These are phyloP conservation scores for Edolisoma coerulescens DNA, from an alignment of 2,113 vertebrate species.

Conservation along the genomic window DNA sequence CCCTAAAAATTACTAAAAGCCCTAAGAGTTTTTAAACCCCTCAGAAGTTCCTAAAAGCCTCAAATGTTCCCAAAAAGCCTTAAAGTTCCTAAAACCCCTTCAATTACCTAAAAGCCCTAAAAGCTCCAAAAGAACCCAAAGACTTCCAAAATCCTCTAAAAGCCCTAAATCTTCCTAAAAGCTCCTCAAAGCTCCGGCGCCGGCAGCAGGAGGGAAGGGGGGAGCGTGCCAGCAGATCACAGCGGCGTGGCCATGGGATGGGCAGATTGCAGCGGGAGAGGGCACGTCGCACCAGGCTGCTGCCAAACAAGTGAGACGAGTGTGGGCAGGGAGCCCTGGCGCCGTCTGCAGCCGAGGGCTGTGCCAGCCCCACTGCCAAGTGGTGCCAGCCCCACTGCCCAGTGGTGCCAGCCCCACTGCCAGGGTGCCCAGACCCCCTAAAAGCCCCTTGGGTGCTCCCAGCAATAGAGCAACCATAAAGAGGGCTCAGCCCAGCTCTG, in stretches of 20 bases:
- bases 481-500: not conserved
- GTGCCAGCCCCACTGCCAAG: not conserved
- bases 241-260: fast-evolving
- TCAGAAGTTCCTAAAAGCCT: not conserved
- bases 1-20: not conserved
- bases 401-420: not conserved
- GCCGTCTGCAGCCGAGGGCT: fast-evolving
- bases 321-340: not conserved
- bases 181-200: not conserved
- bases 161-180: not conserved
- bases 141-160: not conserved
- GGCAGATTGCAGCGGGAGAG: not conserved
- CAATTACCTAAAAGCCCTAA: not conserved
- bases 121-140: not conserved
- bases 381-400: not conserved
- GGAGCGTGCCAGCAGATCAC: fast-evolving
- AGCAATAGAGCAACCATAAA: not conserved
- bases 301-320: not conserved
- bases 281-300: not conserved
- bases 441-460: not conserved
- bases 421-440: not conserved
- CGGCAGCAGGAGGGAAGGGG: fast-evolving
- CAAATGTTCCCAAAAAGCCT: not conserved
- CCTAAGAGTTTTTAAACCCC: not conserved
- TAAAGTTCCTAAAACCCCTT: not conserved